Percentiles rank a stretch among this genome's conserved stretches.
These are phyloP conservation scores for Epistrophe eligans DNA, from an alignment of 2,888 invertebrate species.

Conservation along the genomic window DNA sequence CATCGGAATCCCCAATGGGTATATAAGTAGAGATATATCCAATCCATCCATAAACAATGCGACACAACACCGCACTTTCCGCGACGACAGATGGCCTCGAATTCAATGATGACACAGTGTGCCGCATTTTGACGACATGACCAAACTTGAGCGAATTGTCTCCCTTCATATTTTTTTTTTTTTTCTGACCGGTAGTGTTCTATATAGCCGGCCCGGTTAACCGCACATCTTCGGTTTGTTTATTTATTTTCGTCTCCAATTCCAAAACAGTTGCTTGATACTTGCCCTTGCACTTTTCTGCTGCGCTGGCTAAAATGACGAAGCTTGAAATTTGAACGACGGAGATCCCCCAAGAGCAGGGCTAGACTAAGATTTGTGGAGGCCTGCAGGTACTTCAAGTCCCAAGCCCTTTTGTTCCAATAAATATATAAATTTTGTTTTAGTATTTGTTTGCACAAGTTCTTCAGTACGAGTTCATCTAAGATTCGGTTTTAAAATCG, in stretches of 20 bases:
- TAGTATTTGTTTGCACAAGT: too few species aligned
- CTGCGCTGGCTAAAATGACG: slow-evolving; percentile 40
- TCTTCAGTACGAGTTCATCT: too few species aligned
- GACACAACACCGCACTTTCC: slow-evolving; percentile 26
- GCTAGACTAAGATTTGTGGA: background rate
- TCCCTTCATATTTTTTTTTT: background rate
- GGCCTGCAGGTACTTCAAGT: background rate
- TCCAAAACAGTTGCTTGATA: slow-evolving; percentile 44
- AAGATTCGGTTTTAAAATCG: too few species aligned
- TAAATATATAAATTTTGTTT: too few species aligned
- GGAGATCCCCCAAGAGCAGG: slow-evolving; percentile 25
- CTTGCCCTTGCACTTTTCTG: slow-evolving; percentile 69
- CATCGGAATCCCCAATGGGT: slow-evolving; percentile 68
- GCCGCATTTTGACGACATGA: slow-evolving; percentile 57
- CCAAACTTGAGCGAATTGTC: slow-evolving; percentile 39
- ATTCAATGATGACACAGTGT: slow-evolving; percentile 51
- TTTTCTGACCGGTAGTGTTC: background rate
- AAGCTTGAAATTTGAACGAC: background rate
- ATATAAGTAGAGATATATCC: background rate
- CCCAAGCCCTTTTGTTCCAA: background rate
- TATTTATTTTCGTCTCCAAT: slow-evolving; percentile 68
- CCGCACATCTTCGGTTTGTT: slow-evolving; percentile 26
- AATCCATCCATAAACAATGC: slow-evolving; percentile 25
- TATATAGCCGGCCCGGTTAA: background rate
- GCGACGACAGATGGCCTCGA: slow-evolving; percentile 64